Evolutionary conservation across 2,888 invertebrate genomes (phyloP).

Genomic region (Ligdia adustata): DNA sequence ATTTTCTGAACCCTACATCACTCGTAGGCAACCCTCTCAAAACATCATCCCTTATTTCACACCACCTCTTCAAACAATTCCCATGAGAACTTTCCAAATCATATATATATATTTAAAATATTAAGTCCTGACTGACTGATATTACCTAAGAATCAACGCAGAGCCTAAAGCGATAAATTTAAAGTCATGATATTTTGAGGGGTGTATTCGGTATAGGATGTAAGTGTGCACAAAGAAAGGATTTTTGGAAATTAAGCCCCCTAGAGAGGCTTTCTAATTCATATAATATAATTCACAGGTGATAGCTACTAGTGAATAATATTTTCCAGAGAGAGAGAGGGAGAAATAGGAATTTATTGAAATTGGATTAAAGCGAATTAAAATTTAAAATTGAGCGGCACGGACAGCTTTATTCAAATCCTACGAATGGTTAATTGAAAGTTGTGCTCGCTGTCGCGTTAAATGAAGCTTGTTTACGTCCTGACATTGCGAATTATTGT

Average conservation of each 20-base stretch:
- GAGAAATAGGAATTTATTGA: constrained; percentile 7
- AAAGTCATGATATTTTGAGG: too few species aligned
- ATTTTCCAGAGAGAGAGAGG: too few species aligned
- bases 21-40: background rate
- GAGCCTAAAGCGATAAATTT: too few species aligned
- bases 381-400: constrained; percentile 9
- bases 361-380: constrained; percentile 11
- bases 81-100: background rate
- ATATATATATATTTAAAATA: too few species aligned
- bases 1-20: background rate
- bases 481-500: background rate
- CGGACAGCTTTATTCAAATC: constrained; percentile 13
- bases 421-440: constrained; percentile 8
- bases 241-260: too few species aligned
- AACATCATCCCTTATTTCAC: background rate
- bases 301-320: too few species aligned
- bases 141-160: too few species aligned
- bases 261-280: too few species aligned
- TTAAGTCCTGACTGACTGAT: too few species aligned
- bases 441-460: background rate
- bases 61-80: background rate
- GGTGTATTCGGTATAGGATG: too few species aligned
- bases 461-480: constrained; percentile 11
- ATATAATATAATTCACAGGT: too few species aligned
- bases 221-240: too few species aligned